phyloP scores from a whole-genome alignment of 2,888 invertebrate species.

The Acanthopleura granulata region DNA sequence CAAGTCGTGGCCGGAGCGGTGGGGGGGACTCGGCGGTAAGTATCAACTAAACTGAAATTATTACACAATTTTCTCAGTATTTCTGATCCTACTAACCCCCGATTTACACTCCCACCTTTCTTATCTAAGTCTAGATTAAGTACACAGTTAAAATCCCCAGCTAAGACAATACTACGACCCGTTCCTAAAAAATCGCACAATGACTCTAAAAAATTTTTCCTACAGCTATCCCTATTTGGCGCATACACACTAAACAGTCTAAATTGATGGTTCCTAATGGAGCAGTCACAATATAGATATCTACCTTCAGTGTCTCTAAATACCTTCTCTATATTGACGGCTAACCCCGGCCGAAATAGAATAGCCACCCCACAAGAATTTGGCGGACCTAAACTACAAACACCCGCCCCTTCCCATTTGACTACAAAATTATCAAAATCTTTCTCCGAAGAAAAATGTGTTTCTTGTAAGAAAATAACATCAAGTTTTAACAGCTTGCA shows the following conservation, averaged over 20 bases:
- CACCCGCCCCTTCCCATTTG: not conserved
- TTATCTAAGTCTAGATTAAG: conserved; percentile 12
- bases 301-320: conserved; percentile 16
- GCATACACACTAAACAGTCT: conserved; percentile 21
- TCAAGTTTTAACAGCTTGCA: not conserved
- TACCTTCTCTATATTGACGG: not conserved
- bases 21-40: conserved; percentile 8
- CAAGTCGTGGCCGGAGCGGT: conserved; percentile 1
- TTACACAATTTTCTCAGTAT: not conserved
- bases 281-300: not conserved
- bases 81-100: conserved; percentile 9
- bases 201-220: conserved; percentile 17
- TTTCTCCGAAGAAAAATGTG: not conserved
- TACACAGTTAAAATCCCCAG: conserved; percentile 24
- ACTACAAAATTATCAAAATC: not conserved
- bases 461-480: conserved; percentile 17
- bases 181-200: not conserved
- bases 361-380: conserved; percentile 10
- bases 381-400: not conserved
- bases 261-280: not conserved
- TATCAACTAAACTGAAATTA: conserved; percentile 15
- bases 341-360: conserved; percentile 2
- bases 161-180: conserved; percentile 15
- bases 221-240: not conserved
- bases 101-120: conserved; percentile 6